These are phyloP conservation scores for Planococcus citri DNA, from an alignment of 1,140 invertebrate genomes.

Conservation along the genomic window DNA sequence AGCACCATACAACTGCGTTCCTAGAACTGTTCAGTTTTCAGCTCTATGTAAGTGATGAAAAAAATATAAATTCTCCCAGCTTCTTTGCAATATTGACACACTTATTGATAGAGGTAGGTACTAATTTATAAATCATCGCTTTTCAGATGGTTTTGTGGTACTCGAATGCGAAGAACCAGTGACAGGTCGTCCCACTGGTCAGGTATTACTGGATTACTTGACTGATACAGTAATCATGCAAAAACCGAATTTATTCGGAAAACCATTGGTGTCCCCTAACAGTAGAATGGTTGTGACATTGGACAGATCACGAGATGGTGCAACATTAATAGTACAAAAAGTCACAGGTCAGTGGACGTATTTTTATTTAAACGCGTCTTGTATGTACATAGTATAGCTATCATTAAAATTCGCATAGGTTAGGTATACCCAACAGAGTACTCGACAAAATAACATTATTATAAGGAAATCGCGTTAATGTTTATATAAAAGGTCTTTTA, in stretches of 20 bases:
- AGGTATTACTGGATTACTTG: constrained; percentile 60
- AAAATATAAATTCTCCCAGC: background rate
- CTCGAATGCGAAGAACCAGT: constrained; percentile 57
- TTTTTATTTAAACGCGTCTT: too few relatives aligned
- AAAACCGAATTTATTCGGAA: constrained; percentile 50
- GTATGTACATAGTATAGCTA: constrained; percentile 16
- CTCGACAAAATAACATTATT: background rate
- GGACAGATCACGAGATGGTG: constrained; percentile 43
- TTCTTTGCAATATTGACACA: background rate
- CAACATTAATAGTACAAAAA: constrained; percentile 58
- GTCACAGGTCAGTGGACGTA: constrained; percentile 41
- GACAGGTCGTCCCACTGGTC: constrained; percentile 47
- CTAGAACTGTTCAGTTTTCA: constrained; percentile 54
- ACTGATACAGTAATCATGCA: constrained; percentile 58
- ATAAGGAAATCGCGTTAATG: too few relatives aligned
- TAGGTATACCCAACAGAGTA: background rate
- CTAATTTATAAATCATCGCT: background rate
- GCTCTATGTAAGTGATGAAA: constrained; percentile 51
- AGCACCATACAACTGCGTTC: constrained; percentile 61
- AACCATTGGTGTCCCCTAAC: constrained; percentile 57
- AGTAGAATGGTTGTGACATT: constrained; percentile 56
- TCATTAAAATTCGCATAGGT: constrained; percentile 12
- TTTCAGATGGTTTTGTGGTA: constrained; percentile 57
- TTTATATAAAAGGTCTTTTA: too few relatives aligned
- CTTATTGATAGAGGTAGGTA: background rate